Evolutionary conservation across 2,797 vertebrate species (phyloP), one percentile per base, ranked within the genome.

Genomic region (Scleropages formosus): DNA sequence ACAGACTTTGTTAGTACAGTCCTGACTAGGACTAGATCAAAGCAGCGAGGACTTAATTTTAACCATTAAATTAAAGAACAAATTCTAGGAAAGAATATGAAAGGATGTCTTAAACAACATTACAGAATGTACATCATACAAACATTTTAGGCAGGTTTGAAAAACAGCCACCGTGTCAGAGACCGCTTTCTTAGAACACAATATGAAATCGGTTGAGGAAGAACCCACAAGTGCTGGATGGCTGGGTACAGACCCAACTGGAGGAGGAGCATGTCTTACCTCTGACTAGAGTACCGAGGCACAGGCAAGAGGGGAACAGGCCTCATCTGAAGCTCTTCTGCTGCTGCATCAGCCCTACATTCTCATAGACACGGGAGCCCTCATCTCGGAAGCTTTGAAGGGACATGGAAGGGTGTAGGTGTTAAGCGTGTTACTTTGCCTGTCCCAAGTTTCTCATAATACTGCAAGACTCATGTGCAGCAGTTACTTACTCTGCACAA

Each of bases 301-400:
- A 24, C 18, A 22, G 11, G 67, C 72, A 78, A 4, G 78, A 81
- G 77, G 71, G 77, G 83, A 22, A 9, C 15, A 22, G 56, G 75
- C 84, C 93, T 99, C 96, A 98, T 98, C 97, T 97, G 92, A 93
- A 96, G 88, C 95, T 97, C 85, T 98, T 98, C 91, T 98, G 96
- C 91, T 97, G 96, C 81, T 97, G 96, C 95, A 99, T 96, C 88
- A 98, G 92, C 51, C 96, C 95, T 83, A 99, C 96, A 1, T 99
- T 99, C 89, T 99, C 96, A 83, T 99, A 99, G 68, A 99, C 96
- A 83, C 96, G 91, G 79, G 95, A 95, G 79, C 90, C 94, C 86
- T 98, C 97, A 72, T 99, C 96, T 87, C 96, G 94, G 94, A 96
- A 92, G 83, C 97, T 99, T 86, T 59, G 16, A 18, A 22, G 22